Evolutionary conservation across 2,797 vertebrate genomes (phyloP).

Genomic region (Characodon lateralis): DNA sequence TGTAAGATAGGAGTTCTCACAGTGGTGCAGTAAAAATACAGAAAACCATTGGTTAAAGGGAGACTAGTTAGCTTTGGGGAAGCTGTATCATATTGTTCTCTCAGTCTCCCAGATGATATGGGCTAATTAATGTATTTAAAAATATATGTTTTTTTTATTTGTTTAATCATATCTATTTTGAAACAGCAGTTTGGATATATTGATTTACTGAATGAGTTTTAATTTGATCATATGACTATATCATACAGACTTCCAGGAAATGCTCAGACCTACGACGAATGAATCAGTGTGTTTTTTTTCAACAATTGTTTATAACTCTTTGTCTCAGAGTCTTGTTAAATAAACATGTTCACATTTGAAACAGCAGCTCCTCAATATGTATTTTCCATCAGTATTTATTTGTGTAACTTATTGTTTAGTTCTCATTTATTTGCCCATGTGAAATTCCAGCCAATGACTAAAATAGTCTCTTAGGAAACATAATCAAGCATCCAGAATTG

Average conservation of each 20-base stretch:
- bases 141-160: too few species aligned
- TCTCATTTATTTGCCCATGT: neutral
- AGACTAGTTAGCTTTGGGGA: neutral
- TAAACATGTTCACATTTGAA: neutral
- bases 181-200: neutral
- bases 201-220: neutral
- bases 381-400: neutral
- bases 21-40: too few species aligned
- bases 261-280: neutral
- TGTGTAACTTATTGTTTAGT: neutral
- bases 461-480: neutral
- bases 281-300: neutral
- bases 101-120: neutral
- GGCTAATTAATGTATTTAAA: neutral
- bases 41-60: neutral
- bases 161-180: neutral
- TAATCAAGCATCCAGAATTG: neutral
- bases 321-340: neutral
- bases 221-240: neutral
- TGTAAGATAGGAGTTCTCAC: neutral
- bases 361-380: neutral
- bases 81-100: neutral
- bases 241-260: too few species aligned
- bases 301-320: neutral
- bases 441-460: neutral